Conservation (phyloP, 2,797 vertebrate genomes). For the Crenuchus spilurus region DNA sequence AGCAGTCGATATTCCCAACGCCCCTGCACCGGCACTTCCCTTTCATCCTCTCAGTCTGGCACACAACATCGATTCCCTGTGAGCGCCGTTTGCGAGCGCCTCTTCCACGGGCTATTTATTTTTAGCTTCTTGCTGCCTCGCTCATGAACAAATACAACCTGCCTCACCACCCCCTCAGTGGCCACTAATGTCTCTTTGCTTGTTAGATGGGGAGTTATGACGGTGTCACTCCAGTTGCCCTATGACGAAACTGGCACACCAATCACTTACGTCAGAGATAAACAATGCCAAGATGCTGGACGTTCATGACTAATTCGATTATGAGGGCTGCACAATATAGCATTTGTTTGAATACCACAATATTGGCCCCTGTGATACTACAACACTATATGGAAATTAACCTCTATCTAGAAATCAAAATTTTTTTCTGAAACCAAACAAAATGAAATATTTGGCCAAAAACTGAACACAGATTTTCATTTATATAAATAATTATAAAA, state of each 20-base stretch:
- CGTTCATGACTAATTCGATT: not conserved
- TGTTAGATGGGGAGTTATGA: slow-evolving; percentile 43
- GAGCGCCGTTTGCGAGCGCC: slow-evolving; percentile 58
- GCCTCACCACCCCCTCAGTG: slow-evolving; percentile 28
- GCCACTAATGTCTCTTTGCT: slow-evolving; percentile 45
- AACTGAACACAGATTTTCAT: too few relatives aligned
- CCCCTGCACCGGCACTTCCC: slow-evolving; percentile 35
- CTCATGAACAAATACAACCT: slow-evolving; percentile 58
- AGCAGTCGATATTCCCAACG: slow-evolving; percentile 60
- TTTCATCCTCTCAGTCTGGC: slow-evolving; percentile 60
- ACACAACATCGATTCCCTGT: slow-evolving; percentile 65
- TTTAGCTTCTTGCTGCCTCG: slow-evolving; percentile 66
- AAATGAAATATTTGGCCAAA: too few relatives aligned
- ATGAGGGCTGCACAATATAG: not conserved
- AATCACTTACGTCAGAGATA: not conserved
- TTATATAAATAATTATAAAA: too few relatives aligned
- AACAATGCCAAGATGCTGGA: not conserved
- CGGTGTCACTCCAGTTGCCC: not conserved
- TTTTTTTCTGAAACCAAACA: too few relatives aligned
- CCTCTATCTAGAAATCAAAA: too few relatives aligned
- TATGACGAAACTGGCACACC: not conserved
- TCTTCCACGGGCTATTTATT: slow-evolving; percentile 71
- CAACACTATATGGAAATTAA: too few relatives aligned
- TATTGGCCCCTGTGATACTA: not conserved
- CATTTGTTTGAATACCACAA: too few relatives aligned